phyloP scores from a whole-genome alignment of 2,113 vertebrate genomes.

The Dipodomys merriami region DNA sequence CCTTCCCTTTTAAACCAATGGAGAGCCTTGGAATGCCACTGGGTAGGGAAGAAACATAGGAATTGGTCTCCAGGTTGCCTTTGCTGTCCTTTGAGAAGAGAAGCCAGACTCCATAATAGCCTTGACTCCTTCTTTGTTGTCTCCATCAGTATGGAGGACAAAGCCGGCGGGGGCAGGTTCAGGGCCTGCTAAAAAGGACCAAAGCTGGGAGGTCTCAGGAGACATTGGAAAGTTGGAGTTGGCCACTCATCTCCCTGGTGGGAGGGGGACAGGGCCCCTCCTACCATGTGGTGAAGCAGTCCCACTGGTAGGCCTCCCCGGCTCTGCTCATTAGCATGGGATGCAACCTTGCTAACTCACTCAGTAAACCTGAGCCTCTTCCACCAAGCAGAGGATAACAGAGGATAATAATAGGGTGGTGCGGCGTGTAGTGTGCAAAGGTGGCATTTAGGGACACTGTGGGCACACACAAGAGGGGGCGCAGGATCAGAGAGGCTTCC shows the following conservation, averaged over 20 bases:
- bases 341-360: rapidly evolving
- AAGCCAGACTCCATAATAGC: rapidly evolving
- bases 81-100: background rate
- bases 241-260: rapidly evolving
- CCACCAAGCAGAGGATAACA: background rate
- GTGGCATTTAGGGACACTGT: background rate
- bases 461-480: background rate
- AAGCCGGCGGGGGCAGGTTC: background rate
- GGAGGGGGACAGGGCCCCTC: background rate
- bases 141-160: background rate
- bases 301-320: rapidly evolving
- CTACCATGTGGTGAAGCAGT: background rate
- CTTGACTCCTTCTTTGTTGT: background rate
- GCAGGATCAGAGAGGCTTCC: background rate
- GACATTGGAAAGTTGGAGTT: background rate
- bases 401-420: background rate
- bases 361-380: background rate
- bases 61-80: background rate
- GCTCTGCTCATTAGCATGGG: rapidly evolving
- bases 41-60: rapidly evolving
- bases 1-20: background rate
- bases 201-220: background rate
- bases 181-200: background rate
- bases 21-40: background rate
- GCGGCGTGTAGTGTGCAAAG: background rate